These are phyloP conservation scores for Lycophotia porphyrea DNA, from an alignment of 2,888 invertebrate species.

Conservation along the genomic window DNA sequence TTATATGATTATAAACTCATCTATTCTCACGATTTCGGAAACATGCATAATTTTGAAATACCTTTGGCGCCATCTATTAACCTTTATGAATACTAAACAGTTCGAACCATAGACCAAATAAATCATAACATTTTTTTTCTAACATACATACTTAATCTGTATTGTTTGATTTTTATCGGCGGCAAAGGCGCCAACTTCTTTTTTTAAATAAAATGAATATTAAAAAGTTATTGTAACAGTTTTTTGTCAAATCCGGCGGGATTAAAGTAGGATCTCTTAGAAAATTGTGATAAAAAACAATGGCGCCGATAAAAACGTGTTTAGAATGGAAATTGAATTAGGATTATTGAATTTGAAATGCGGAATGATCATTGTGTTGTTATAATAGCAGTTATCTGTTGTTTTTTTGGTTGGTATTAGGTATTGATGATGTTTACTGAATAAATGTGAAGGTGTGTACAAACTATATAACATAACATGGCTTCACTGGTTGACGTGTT, in stretches of 20 bases:
- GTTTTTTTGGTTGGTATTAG: constrained; percentile 40
- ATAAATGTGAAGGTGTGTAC: background rate
- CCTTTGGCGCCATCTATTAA: constrained; percentile 69
- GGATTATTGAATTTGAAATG: constrained; percentile 45
- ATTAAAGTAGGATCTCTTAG: constrained; percentile 59
- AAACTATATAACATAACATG: background rate
- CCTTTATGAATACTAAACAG: constrained; percentile 71
- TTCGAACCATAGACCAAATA: constrained; percentile 64
- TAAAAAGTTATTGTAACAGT: constrained; percentile 77
- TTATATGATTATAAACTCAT: background rate
- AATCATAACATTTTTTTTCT: constrained; percentile 60
- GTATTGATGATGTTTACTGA: background rate
- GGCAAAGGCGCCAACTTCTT: constrained; percentile 57
- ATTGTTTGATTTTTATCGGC: constrained; percentile 71
- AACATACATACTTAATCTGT: constrained; percentile 47
- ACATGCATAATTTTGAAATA: constrained; percentile 36
- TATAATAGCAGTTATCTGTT: constrained; percentile 54
- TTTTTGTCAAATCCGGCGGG: constrained; percentile 80
- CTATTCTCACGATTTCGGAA: constrained; percentile 42
- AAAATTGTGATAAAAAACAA: constrained; percentile 69
- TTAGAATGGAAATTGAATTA: constrained; percentile 52
- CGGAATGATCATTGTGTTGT: constrained; percentile 51
- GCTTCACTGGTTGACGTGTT: no score
- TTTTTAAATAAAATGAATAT: constrained; percentile 72
- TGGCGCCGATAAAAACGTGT: constrained; percentile 79